Conservation (phyloP, 1,140 invertebrate genomes). For the Bombus waltoni region DNA sequence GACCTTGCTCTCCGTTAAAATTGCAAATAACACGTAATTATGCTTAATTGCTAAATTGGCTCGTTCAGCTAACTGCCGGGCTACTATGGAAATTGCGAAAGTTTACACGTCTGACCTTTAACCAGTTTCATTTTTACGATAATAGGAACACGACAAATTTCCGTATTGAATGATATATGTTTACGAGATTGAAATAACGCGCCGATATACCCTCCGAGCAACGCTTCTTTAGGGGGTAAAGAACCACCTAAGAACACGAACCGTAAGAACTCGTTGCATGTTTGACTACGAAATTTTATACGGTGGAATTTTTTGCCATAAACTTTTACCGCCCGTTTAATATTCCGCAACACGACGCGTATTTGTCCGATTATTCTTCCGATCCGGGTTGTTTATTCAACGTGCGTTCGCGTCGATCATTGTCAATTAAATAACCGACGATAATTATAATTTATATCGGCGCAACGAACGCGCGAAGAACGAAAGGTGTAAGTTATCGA, state of each 20-base stretch:
- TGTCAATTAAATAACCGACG: background rate
- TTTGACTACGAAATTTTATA: background rate
- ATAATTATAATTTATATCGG: background rate
- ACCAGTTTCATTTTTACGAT: constrained; percentile 9
- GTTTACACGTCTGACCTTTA: constrained; percentile 15
- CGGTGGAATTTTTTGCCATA: background rate
- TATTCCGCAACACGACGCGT: background rate
- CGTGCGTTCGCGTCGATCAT: background rate
- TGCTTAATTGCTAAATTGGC: constrained; percentile 27
- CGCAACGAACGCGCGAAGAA: background rate
- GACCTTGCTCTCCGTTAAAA: background rate
- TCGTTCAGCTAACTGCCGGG: constrained; percentile 18
- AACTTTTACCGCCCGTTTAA: background rate
- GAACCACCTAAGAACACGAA: background rate
- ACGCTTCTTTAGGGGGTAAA: background rate
- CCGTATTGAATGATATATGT: background rate
- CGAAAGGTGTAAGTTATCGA: background rate
- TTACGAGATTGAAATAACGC: background rate
- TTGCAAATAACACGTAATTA: constrained; percentile 26
- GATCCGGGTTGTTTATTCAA: background rate
- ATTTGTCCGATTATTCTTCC: background rate
- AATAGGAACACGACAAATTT: background rate
- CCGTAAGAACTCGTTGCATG: background rate
- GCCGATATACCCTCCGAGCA: background rate
- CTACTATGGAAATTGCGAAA: background rate